Evolutionary conservation across 2,113 vertebrate genomes (phyloP).

Genomic region (Corvus moneduloides): DNA sequence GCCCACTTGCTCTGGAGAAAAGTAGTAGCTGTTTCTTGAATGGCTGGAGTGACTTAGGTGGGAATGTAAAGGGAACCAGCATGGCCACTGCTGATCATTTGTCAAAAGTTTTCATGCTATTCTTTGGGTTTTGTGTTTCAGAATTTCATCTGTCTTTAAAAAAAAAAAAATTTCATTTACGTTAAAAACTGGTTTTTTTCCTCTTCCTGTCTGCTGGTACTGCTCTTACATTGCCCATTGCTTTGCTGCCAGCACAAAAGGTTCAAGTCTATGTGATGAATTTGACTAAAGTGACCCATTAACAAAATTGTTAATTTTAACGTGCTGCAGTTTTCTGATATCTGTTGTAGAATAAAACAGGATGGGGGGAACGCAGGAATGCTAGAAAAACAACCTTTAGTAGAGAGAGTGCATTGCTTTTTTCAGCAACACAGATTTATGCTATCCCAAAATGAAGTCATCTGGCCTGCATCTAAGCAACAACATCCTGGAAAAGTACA

Average conservation of each 20-base stretch:
- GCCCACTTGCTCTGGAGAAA: not conserved
- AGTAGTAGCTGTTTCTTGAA: not conserved
- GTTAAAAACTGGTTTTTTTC: not conserved
- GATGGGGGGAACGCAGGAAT: not conserved
- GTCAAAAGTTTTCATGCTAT: fast-evolving
- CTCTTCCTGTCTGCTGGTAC: not conserved
- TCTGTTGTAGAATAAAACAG: not conserved
- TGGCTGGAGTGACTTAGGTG: not conserved
- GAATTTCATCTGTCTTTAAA: not conserved
- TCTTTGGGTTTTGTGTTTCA: not conserved
- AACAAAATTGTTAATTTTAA: not conserved
- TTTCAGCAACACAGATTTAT: not conserved
- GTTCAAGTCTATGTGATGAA: not conserved
- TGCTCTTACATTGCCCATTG: not conserved
- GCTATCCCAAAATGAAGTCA: not conserved
- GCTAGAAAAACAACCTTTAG: not conserved
- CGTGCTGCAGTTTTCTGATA: not conserved
- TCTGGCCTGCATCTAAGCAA: not conserved
- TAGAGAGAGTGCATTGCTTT: not conserved
- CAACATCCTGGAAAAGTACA: not conserved
- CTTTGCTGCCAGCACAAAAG: not conserved
- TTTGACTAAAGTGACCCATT: not conserved
- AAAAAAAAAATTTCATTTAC: not conserved
- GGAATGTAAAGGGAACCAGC: not conserved
- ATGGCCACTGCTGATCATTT: not conserved